Evolutionary conservation across 2,888 invertebrate species (phyloP).

Genomic region (Emmelina monodactyla): DNA sequence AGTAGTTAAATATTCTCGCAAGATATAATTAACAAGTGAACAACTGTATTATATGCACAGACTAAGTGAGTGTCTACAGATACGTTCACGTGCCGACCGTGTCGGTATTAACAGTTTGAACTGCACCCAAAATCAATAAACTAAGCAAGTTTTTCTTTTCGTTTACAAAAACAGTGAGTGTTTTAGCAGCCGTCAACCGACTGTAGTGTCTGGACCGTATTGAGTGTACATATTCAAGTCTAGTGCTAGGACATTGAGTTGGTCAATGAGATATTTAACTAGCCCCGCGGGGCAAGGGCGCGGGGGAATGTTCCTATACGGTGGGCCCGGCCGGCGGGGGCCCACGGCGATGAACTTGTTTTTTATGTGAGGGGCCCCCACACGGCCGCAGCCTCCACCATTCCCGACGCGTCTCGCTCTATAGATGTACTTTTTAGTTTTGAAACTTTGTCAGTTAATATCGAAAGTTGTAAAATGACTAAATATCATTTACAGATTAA

Average conservation of each 20-base stretch:
- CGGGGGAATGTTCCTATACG: conserved; percentile 14
- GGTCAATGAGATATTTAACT: conserved; percentile 1
- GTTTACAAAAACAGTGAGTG: too few relatives aligned
- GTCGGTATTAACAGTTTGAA: too few relatives aligned
- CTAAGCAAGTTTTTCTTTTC: too few relatives aligned
- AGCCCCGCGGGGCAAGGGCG: conserved; percentile 17
- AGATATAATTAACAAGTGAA: too few relatives aligned
- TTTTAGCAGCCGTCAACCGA: conserved; percentile 2
- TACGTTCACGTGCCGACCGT: too few relatives aligned
- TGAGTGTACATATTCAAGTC: conserved; percentile 7
- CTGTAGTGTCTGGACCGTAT: conserved; percentile 1
- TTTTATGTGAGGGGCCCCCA: too few relatives aligned
- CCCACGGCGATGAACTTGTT: too few relatives aligned
- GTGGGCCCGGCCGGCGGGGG: background rate
- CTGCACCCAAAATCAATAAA: too few relatives aligned
- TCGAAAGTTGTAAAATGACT: conserved; percentile 53
- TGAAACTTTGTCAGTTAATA: conserved; percentile 41
- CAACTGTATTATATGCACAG: too few relatives aligned
- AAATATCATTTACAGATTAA: conserved; percentile 57
- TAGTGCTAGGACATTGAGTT: conserved; percentile 1
- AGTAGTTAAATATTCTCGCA: too few relatives aligned
- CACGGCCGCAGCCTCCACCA: background rate
- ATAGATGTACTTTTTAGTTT: conserved; percentile 34
- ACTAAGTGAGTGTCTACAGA: too few relatives aligned
- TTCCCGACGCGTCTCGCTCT: conserved; percentile 18